Conservation (phyloP, 2,888 invertebrate species). For the Lycocerus yunnanus region DNA sequence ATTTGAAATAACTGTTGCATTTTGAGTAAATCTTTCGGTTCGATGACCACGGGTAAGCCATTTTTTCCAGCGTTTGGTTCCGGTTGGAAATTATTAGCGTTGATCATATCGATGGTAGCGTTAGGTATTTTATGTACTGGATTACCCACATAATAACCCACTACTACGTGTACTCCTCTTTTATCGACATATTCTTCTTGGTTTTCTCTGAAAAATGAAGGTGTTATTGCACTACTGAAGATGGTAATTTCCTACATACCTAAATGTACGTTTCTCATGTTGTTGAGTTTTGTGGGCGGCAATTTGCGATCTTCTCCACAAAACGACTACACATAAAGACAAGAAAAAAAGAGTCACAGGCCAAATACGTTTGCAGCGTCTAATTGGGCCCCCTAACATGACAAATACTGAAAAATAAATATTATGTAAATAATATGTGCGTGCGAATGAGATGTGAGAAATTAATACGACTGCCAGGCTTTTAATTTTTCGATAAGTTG, state of each 20-base stretch:
- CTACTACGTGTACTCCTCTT: conserved; percentile 79
- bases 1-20: conserved; percentile 82
- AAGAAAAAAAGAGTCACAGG: conserved; percentile 42
- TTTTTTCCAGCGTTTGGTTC: conserved; percentile 74
- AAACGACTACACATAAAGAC: conserved; percentile 40
- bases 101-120: conserved; percentile 71
- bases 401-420: conserved; percentile 11
- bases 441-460: no score
- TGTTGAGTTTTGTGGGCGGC: conserved; percentile 24
- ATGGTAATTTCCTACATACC: conserved; percentile 5
- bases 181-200: conserved; percentile 74
- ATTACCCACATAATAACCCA: conserved; percentile 88
- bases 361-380: conserved; percentile 47
- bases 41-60: conserved; percentile 79
- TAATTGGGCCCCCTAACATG: conserved; percentile 48
- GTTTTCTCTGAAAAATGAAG: conserved; percentile 57
- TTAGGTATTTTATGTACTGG: conserved; percentile 65
- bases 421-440: no score
- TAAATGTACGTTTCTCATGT: conserved; percentile 31
- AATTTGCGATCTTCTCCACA: conserved; percentile 39
- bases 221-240: not conserved
- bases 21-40: conserved; percentile 72
- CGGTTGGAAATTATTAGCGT: conserved; percentile 79
- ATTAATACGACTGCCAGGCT: not conserved
- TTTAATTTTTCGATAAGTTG: not conserved